Conservation (phyloP, 2,888 invertebrate species). For the Cantharis lateralis region DNA sequence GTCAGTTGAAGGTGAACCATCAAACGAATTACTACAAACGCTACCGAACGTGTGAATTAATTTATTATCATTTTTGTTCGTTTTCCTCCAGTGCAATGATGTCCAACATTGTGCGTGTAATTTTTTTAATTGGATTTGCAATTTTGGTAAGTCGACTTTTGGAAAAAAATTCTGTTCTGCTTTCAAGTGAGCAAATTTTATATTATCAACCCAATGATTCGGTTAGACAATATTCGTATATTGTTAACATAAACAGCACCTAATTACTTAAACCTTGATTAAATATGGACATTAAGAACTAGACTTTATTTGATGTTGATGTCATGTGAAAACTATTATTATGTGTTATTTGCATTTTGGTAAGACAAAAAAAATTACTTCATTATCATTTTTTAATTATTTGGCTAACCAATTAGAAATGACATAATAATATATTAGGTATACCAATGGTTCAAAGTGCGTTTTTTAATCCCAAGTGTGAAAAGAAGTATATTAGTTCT, state of each 20-base stretch:
- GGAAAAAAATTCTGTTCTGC: background rate
- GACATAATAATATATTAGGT: background rate
- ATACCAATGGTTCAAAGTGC: no score
- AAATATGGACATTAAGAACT: background rate
- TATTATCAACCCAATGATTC: background rate
- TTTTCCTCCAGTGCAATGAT: background rate
- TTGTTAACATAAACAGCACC: background rate
- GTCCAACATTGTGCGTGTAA: background rate
- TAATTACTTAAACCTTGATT: background rate
- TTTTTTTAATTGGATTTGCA: background rate
- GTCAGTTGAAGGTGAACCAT: slow-evolving; percentile 5
- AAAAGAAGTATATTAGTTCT: no score
- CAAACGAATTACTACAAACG: background rate
- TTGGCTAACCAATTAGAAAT: background rate
- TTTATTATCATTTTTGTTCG: background rate
- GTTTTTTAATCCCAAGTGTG: no score
- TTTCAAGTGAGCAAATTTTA: background rate
- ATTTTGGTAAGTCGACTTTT: background rate
- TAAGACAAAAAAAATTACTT: background rate
- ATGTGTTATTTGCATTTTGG: background rate
- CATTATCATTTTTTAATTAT: background rate
- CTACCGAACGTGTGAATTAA: background rate
- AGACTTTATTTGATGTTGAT: background rate
- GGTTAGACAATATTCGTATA: background rate
- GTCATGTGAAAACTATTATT: background rate